These are phyloP conservation scores for Chloropsis cyanopogon DNA, from an alignment of 2,113 vertebrate genomes.

Conservation along the genomic window DNA sequence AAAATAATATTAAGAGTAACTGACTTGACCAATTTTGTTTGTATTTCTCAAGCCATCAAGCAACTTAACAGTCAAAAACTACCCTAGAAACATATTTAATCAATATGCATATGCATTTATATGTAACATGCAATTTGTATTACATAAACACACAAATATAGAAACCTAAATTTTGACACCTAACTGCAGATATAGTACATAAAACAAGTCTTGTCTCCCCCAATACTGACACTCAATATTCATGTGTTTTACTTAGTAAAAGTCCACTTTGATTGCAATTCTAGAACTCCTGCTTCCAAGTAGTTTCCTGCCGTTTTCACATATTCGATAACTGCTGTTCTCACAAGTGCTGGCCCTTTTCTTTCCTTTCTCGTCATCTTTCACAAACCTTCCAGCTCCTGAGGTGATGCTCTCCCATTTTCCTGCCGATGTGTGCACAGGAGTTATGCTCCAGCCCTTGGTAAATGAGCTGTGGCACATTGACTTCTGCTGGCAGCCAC, in stretches of 20 bases:
- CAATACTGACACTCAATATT: not conserved
- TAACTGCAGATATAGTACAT: accelerated
- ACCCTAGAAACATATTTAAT: not conserved
- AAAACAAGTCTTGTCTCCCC: not conserved
- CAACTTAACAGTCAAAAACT: not conserved
- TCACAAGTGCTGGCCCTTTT: not conserved
- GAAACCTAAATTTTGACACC: not conserved
- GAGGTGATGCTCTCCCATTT: not conserved
- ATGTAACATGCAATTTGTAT: not conserved
- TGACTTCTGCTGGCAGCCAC: not conserved
- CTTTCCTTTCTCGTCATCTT: not conserved
- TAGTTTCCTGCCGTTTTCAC: not conserved
- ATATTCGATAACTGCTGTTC: not conserved
- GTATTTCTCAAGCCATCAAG: not conserved
- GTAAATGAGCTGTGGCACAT: not conserved
- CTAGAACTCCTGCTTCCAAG: not conserved
- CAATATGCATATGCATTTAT: not conserved
- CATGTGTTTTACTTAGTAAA: not conserved
- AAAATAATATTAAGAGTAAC: not conserved
- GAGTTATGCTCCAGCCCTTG: not conserved
- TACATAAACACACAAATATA: not conserved
- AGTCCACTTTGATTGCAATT: not conserved
- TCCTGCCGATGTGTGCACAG: accelerated
- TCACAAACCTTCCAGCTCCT: not conserved
- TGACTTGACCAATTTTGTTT: not conserved